phyloP scores from a whole-genome alignment of 1,140 invertebrate species.

The Nephila pilipes region DNA sequence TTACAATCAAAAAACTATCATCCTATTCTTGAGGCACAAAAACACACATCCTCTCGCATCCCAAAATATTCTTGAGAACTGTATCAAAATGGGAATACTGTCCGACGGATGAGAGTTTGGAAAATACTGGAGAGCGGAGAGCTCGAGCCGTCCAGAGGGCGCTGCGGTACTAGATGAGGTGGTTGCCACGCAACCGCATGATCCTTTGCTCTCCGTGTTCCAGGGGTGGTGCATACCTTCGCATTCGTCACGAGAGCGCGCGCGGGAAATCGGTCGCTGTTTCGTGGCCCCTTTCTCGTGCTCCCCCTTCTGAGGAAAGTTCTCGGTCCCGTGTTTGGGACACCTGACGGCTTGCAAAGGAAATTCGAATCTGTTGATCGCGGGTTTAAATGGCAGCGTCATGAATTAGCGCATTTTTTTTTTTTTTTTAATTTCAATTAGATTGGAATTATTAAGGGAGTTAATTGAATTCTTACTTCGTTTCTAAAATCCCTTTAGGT shows the following conservation, averaged over 20 bases:
- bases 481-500: too few relatives aligned
- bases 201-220: conserved; percentile 34
- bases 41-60: background rate
- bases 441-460: too few relatives aligned
- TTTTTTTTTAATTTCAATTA: too few relatives aligned
- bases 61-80: background rate
- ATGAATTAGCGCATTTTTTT: too few relatives aligned
- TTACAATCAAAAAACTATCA: background rate
- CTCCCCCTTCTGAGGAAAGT: background rate
- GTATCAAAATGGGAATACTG: conserved; percentile 15
- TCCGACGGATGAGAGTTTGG: background rate
- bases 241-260: background rate
- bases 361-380: background rate
- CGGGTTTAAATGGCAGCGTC: too few relatives aligned
- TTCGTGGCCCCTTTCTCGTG: background rate
- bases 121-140: conserved; percentile 21
- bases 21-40: background rate
- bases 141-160: conserved; percentile 15
- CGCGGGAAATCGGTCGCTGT: background rate
- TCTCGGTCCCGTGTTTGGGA: background rate
- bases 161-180: conserved; percentile 25
- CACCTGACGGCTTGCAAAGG: background rate
- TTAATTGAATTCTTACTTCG: too few relatives aligned
- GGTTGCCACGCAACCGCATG: conserved; percentile 70
- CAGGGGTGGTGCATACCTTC: conserved; percentile 26